These are phyloP conservation scores for Hyalella azteca DNA, from an alignment of 2,888 invertebrate genomes.

Conservation along the genomic window DNA sequence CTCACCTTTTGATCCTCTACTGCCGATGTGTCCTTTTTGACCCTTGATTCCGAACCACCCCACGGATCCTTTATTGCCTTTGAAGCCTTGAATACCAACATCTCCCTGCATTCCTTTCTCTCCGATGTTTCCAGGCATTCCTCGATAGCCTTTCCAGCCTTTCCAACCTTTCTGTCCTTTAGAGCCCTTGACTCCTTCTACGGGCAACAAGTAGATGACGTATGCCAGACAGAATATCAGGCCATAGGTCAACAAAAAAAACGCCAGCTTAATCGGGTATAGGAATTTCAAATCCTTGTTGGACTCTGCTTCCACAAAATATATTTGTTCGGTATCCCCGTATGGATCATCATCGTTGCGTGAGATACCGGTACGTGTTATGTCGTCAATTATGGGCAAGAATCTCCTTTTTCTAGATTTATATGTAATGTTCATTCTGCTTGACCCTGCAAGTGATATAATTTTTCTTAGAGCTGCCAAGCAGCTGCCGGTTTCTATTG, in stretches of 20 bases:
- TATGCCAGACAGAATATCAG: background rate
- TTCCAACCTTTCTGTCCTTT: background rate
- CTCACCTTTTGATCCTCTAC: background rate
- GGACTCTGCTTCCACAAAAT: background rate
- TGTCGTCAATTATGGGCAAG: too few species aligned
- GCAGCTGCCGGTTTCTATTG: too few species aligned
- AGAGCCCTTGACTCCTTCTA: background rate
- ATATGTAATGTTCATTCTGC: too few species aligned
- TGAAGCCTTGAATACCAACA: background rate
- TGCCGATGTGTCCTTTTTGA: background rate
- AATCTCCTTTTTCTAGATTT: too few species aligned
- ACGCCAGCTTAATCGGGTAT: background rate
- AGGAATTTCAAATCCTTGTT: background rate
- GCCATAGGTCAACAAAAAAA: background rate
- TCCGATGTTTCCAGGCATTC: background rate
- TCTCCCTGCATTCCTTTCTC: background rate
- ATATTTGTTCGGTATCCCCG: too few species aligned
- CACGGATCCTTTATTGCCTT: background rate
- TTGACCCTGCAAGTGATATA: too few species aligned
- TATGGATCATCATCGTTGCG: too few species aligned
- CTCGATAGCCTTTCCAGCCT: conserved; percentile 11
- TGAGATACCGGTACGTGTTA: too few species aligned
- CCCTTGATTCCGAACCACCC: background rate
- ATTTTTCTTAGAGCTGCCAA: too few species aligned
- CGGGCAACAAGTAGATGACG: background rate